phyloP scores from a whole-genome alignment of 1,140 invertebrate species.

The Diuraphis noxia region DNA sequence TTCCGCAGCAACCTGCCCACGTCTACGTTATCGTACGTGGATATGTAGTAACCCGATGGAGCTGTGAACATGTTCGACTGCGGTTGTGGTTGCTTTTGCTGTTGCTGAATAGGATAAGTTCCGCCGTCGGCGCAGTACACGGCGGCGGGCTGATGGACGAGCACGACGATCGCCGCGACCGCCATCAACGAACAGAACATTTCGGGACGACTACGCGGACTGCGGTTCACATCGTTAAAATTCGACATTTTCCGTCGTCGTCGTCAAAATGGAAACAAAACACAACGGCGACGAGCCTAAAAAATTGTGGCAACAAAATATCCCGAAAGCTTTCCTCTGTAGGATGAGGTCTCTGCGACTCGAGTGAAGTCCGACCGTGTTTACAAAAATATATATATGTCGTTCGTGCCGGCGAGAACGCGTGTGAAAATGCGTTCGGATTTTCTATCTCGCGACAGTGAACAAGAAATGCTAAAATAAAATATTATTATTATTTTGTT shows the following conservation, averaged over 20 bases:
- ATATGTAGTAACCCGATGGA: background rate
- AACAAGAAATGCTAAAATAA: background rate
- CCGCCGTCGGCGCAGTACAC: background rate
- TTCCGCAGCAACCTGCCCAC: background rate
- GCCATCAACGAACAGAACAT: background rate
- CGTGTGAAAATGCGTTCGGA: background rate
- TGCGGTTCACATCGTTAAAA: background rate
- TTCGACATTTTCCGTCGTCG: background rate
- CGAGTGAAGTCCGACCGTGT: background rate
- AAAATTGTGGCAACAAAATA: background rate
- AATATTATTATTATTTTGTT: background rate
- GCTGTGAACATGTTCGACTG: background rate
- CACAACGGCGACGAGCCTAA: too few species aligned
- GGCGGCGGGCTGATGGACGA: background rate
- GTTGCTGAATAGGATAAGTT: background rate
- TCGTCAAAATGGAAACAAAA: background rate
- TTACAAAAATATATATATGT: background rate
- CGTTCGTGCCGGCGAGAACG: background rate
- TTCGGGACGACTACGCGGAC: background rate
- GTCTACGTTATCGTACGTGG: background rate
- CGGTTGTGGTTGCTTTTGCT: background rate
- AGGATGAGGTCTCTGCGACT: background rate
- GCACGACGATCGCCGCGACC: background rate
- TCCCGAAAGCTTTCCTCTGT: background rate
- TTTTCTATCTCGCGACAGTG: background rate